Percentiles rank a stretch among this genome's conserved stretches.
phyloP scores from a whole-genome alignment of 2,113 vertebrate species.

The Hiodon alosoides region DNA sequence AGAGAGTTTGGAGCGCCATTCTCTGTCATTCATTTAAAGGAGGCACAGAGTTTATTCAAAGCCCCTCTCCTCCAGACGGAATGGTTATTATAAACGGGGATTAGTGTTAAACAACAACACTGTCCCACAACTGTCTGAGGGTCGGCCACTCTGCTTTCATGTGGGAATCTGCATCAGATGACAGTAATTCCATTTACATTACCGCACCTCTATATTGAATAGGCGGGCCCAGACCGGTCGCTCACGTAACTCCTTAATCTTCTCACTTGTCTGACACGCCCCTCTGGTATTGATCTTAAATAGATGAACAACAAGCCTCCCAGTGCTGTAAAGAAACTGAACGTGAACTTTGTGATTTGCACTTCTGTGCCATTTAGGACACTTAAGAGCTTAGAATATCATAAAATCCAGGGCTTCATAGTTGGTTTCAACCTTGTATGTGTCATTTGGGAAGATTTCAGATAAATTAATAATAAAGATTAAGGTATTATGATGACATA shows the following conservation, averaged over 20 bases:
- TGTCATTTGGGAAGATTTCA: too few relatives aligned
- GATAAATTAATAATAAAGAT: too few relatives aligned
- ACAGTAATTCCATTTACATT: constrained; percentile 72
- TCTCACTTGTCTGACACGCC: constrained; percentile 3
- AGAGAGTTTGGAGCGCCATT: constrained; percentile 5
- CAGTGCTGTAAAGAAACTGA: too few relatives aligned
- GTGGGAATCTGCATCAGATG: constrained; percentile 64
- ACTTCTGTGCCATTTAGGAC: too few relatives aligned
- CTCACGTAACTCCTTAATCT: constrained; percentile 21
- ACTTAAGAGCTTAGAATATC: too few relatives aligned
- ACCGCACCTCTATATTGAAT: constrained; percentile 56
- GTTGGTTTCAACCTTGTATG: too few relatives aligned
- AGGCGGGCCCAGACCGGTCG: constrained; percentile 29
- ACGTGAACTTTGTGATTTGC: too few relatives aligned
- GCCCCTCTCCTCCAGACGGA: constrained; percentile 41
- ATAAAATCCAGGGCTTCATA: too few relatives aligned
- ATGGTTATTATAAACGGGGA: constrained; percentile 67
- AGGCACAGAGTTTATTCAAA: constrained; percentile 33
- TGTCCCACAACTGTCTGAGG: constrained; percentile 55
- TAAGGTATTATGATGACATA: too few relatives aligned
- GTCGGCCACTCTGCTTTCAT: constrained; percentile 60
- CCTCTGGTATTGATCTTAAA: neutral
- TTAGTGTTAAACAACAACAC: constrained; percentile 48
- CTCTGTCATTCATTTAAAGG: neutral
- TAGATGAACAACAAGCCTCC: too few relatives aligned